A percentile compares a stretch with the other conserved stretches of the same genome.
These are phyloP conservation scores for Galendromus occidentalis DNA, from an alignment of 1,140 invertebrate genomes.

Conservation along the genomic window DNA sequence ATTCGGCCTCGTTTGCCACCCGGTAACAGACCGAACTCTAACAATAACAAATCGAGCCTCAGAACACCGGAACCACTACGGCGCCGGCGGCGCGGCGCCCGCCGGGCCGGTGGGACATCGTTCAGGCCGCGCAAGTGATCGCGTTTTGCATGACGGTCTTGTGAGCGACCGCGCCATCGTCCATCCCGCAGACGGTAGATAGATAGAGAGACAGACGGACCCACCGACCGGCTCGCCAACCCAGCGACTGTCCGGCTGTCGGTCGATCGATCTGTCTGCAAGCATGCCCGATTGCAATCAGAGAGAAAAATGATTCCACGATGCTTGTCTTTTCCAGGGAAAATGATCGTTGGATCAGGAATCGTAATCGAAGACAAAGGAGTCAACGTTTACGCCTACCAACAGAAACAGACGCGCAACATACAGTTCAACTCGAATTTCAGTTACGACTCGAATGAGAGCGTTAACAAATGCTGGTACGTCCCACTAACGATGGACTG, in stretches of 20 bases:
- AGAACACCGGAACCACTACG: too few relatives aligned
- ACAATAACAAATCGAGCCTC: too few relatives aligned
- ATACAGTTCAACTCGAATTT: conserved; percentile 2
- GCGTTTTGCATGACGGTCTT: too few relatives aligned
- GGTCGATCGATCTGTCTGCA: neutral
- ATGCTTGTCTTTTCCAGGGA: neutral
- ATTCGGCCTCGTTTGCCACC: too few relatives aligned
- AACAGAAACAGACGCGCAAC: neutral
- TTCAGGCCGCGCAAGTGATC: too few relatives aligned
- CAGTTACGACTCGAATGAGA: conserved; percentile 1
- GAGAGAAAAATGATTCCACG: neutral
- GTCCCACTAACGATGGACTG: too few relatives aligned
- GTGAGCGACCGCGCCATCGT: too few relatives aligned
- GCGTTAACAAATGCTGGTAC: neutral
- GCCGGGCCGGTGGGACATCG: too few relatives aligned
- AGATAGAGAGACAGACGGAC: neutral
- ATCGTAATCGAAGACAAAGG: conserved; percentile 10
- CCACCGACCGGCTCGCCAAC: neutral
- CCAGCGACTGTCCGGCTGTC: neutral
- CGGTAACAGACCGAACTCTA: too few relatives aligned
- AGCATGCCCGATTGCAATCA: neutral
- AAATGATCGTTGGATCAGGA: conserved; percentile 6
- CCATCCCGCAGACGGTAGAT: too few relatives aligned
- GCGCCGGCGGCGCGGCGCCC: too few relatives aligned
- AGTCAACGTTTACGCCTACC: conserved; percentile 7